Base-by-base conservation (phyloP, 2,797 vertebrate genomes). In the Saxicola maurus region DNA sequence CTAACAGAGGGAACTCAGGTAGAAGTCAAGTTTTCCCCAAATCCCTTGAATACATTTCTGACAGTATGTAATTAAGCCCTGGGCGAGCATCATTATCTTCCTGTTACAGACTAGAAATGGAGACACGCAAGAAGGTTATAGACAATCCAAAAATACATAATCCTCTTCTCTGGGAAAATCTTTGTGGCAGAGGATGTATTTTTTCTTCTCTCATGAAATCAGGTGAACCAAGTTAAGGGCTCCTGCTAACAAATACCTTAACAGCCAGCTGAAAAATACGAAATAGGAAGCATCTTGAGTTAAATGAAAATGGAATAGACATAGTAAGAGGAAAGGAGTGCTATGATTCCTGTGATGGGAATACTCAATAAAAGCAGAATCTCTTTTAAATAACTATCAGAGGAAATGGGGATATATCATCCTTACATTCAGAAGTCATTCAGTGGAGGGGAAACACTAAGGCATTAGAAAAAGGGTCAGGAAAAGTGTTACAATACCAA, bases 291-390 rank as follows among this genome's bases (percentile, higher is more conserved):
- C 48, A 64, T 71, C 53, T 60, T 76, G 75, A 84, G 51, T 67
- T 88, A 84, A 88, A 88, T 64, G 72, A 77, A 87, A 93, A 90
- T 78, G 33, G 59, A 94, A 45, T 49, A 89, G 82, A 52, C 21
- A 35, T 61, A 82, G 65, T 30, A 74, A 91, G 46, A 77, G n/a
- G 68, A 72, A 92, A 87, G 69, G 59, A 71, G 59, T 49, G 37
- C 52, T 72, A 13, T 72, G 72, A 92, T 77, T 80, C 62, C 62
- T 85, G 24, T 45, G 64, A 73, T 69, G 31, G 73, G 27, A 80
- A 74, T 35, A 80, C 59, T 66, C 59, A 90, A 89, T 87, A 75
- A 89, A 85, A 83, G 66, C 30, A 62, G 75, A 80, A 84, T 72
- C 14, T 56, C 45, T 82, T 89, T 90, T 53, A 86, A 92, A 88